phyloP scores from a whole-genome alignment of 2,113 vertebrate species.

The Engraulis encrasicolus region DNA sequence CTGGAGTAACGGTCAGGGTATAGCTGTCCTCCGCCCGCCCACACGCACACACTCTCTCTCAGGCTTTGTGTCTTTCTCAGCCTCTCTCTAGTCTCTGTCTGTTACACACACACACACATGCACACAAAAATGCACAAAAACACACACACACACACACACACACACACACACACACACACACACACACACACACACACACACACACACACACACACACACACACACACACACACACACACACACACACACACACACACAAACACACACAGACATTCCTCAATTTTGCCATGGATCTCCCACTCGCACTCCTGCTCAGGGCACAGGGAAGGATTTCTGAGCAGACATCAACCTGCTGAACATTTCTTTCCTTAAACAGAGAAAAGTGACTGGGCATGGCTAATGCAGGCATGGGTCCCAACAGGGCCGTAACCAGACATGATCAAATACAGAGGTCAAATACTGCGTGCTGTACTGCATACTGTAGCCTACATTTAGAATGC shows the following conservation, averaged over 20 bases:
- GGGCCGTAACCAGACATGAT: no score
- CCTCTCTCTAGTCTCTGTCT: neutral
- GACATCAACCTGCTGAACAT: conserved; percentile 61
- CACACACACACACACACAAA: conserved; percentile 1
- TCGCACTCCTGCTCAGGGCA: neutral
- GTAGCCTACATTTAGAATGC: no score
- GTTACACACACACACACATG: neutral
- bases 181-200: no score
- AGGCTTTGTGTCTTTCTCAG: no score
- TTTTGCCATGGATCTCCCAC: conserved; percentile 57
- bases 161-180: conserved; percentile 54
- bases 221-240: neutral
- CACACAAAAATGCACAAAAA: conserved; percentile 38
- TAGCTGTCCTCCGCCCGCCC: neutral
- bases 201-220: neutral
- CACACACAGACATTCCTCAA: conserved; percentile 58
- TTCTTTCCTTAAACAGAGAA: neutral
- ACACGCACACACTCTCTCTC: neutral
- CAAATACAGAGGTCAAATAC: no score
- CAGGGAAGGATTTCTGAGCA: conserved; percentile 55
- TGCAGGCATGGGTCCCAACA: neutral
- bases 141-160: neutral
- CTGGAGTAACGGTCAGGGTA: neutral
- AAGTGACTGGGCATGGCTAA: conserved; percentile 43
- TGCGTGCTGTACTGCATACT: no score